Base-by-base conservation (phyloP, 2,888 invertebrate genomes). In the Leptinotarsa tumamoca region DNA sequence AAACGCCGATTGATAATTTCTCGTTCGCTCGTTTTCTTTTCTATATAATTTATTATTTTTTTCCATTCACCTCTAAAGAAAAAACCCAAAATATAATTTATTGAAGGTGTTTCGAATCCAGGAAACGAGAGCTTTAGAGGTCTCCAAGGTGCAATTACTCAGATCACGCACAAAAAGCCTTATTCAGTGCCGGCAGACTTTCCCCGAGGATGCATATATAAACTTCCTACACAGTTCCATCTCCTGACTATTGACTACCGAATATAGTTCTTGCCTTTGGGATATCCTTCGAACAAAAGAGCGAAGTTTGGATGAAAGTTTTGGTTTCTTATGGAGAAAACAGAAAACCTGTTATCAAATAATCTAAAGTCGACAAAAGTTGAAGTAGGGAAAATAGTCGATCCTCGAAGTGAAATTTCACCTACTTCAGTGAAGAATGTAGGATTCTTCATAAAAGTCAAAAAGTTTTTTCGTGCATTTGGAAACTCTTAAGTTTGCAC, bases 101-200 rank as follows among this genome's bases (percentile, higher is more conserved):
- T 33, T 5, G n/a, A 13, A 27, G 17, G 63, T 63, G 43, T n/a
- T 63, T 33, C 63, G 27, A 15, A 63, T 15, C 27, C 27, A 18
- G 33, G 33, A 63, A 63, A 27, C 33, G 27, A 51, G 43, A 52
- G 27, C 18, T 49, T 17, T 69, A 33, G 4, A 70, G 67, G 63
- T 76, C 80, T 78, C 80, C 17, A 54, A 67, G 72, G 80, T 75
- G 76, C 78, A 78, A 79, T 80, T 78, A 74, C 72, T 80, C 80
- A 80, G 80, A 68, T 56, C 75, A 78, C 79, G 76, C 79, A 78
- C 76, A 80, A 80, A 80, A 79, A 76, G 71, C 75, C 76, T 79
- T 80, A 79, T 79, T 77, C 79, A 73, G 71, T 78, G 79, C 72
- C 71, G 73, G 68, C 61, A 72, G 68, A 43, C n/a, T 14, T 17